Evolutionary conservation across 2,888 invertebrate genomes (phyloP).

Genomic region (Heliconius ethilla): DNA sequence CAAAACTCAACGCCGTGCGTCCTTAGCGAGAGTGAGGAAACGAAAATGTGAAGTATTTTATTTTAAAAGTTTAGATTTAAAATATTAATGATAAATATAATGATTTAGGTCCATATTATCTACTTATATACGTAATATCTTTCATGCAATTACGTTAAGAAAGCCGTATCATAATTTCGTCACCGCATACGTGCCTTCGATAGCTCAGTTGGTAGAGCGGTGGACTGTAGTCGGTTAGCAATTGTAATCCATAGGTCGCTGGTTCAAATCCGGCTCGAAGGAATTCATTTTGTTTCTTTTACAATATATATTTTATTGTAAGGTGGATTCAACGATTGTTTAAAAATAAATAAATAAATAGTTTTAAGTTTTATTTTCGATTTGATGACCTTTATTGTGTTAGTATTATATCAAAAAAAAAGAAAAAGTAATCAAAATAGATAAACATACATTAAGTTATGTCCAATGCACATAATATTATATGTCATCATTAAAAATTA

Average conservation of each 20-base stretch:
- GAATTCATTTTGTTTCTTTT: conserved; percentile 50
- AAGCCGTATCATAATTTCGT: conserved; percentile 33
- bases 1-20: too few species aligned
- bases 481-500: too few species aligned
- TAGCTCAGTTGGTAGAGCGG: conserved; percentile 84
- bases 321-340: too few species aligned
- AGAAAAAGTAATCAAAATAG: too few species aligned
- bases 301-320: too few species aligned
- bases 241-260: conserved; percentile 81
- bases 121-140: neutral
- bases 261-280: conserved; percentile 84
- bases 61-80: neutral
- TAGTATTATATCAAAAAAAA: too few species aligned
- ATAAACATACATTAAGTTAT: too few species aligned
- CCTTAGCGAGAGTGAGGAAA: too few species aligned
- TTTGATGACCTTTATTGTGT: too few species aligned
- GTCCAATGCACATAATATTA: too few species aligned
- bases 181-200: conserved; percentile 64
- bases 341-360: too few species aligned
- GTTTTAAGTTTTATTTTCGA: too few species aligned
- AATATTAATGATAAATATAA: neutral
- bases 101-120: neutral
- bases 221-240: conserved; percentile 75
- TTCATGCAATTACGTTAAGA: neutral
- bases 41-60: neutral